phyloP scores from a whole-genome alignment of 2,113 vertebrate species.

The Mesoclemmys tuberculata region DNA sequence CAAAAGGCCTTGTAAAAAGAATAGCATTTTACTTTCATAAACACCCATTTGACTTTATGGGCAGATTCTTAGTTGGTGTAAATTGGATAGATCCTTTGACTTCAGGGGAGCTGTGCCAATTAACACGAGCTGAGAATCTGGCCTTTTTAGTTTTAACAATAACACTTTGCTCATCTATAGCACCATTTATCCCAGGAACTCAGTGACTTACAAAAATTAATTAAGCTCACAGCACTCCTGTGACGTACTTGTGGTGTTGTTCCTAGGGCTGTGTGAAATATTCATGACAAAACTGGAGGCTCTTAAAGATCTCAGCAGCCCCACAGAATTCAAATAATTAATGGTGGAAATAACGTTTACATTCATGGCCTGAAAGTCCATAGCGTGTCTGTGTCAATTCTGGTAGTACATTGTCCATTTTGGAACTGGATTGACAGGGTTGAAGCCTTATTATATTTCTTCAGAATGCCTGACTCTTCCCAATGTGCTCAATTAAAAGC shows the following conservation, averaged over 20 bases:
- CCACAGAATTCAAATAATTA: conserved; percentile 10
- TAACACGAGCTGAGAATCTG: conserved; percentile 22
- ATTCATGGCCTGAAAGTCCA: background rate
- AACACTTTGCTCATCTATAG: conserved; percentile 18
- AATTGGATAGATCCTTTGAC: background rate
- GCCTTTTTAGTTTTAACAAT: conserved; percentile 28
- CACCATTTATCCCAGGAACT: conserved; percentile 42
- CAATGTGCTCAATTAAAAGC: background rate
- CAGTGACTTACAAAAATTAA: conserved; percentile 59
- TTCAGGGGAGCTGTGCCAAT: conserved; percentile 17
- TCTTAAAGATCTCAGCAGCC: background rate
- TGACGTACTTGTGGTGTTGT: conserved; percentile 47
- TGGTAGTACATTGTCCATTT: background rate
- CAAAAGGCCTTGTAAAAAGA: background rate
- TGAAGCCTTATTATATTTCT: background rate
- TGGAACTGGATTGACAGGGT: background rate
- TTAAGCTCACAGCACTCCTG: conserved; percentile 45
- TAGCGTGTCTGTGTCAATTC: background rate
- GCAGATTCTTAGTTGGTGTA: background rate
- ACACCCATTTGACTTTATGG: conserved; percentile 6
- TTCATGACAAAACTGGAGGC: conserved; percentile 37
- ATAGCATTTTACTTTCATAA: conserved; percentile 7
- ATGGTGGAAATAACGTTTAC: background rate
- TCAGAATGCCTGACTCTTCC: background rate
- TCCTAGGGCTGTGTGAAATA: conserved; percentile 56